These are phyloP conservation scores for Gallinago media DNA, from an alignment of 2,113 vertebrate genomes.

Conservation along the genomic window DNA sequence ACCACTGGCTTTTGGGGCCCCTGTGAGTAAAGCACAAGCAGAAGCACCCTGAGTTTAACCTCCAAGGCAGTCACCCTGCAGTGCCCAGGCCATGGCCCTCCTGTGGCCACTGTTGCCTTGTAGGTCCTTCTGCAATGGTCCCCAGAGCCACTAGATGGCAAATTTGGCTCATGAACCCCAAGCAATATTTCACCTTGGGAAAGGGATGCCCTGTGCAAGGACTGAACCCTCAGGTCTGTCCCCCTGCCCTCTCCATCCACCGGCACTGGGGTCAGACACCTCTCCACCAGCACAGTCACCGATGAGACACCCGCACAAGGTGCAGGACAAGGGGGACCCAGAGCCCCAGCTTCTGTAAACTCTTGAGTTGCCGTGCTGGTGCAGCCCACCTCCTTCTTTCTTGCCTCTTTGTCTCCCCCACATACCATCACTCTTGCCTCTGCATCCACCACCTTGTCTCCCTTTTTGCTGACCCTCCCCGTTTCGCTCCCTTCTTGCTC, in stretches of 20 bases:
- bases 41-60: neutral
- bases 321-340: neutral
- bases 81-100: fast-evolving
- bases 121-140: constrained; percentile 31
- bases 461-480: neutral
- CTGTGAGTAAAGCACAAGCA: neutral
- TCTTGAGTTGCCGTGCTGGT: fast-evolving
- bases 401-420: neutral
- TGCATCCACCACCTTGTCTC: neutral
- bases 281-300: fast-evolving
- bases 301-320: neutral
- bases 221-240: neutral
- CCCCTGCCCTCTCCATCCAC: neutral
- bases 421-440: neutral
- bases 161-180: constrained; percentile 20
- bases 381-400: neutral
- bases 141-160: constrained; percentile 65
- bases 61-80: neutral
- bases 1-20: neutral
- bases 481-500: neutral
- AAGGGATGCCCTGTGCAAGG: fast-evolving
- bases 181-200: neutral
- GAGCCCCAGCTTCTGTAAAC: neutral
- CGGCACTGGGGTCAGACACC: fast-evolving
- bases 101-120: neutral